Conservation (phyloP, 2,797 vertebrate species). For the Anabas testudineus region DNA sequence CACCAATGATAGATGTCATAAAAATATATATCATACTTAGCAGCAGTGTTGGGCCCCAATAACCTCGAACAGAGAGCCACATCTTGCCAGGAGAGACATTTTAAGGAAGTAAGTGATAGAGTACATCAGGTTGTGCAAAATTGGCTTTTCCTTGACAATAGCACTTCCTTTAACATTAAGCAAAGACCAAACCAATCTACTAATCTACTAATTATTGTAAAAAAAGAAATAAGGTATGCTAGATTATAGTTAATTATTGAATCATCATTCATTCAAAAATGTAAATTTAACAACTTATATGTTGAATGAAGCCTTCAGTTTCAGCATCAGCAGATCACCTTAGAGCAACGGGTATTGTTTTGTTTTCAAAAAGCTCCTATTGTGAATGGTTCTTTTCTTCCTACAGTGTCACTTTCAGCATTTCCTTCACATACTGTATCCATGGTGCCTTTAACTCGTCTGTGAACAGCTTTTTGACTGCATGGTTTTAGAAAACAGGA, state of each 20-base stretch:
- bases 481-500: slow-evolving; percentile 31
- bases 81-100: slow-evolving; percentile 62
- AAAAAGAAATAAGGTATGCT: slow-evolving; percentile 8
- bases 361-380: slow-evolving; percentile 22
- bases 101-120: slow-evolving; percentile 56
- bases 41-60: slow-evolving; percentile 38
- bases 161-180: slow-evolving; percentile 24
- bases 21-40: slow-evolving; percentile 74
- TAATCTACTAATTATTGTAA: slow-evolving; percentile 12
- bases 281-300: slow-evolving; percentile 33
- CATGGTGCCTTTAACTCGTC: slow-evolving; percentile 23
- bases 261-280: slow-evolving; percentile 21
- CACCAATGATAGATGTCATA: slow-evolving; percentile 74
- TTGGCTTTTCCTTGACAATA: slow-evolving; percentile 20
- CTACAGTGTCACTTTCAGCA: not conserved
- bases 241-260: slow-evolving; percentile 33
- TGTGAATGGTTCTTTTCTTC: slow-evolving; percentile 26
- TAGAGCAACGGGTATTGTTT: slow-evolving; percentile 23
- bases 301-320: slow-evolving; percentile 25
- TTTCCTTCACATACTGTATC: slow-evolving; percentile 16
- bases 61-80: slow-evolving; percentile 32
- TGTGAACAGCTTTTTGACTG: slow-evolving; percentile 46
- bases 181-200: slow-evolving; percentile 53
- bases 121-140: slow-evolving; percentile 40
- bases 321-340: not conserved